Evolutionary conservation across 2,888 invertebrate genomes (phyloP).

Genomic region (Scaptomyza flava): DNA sequence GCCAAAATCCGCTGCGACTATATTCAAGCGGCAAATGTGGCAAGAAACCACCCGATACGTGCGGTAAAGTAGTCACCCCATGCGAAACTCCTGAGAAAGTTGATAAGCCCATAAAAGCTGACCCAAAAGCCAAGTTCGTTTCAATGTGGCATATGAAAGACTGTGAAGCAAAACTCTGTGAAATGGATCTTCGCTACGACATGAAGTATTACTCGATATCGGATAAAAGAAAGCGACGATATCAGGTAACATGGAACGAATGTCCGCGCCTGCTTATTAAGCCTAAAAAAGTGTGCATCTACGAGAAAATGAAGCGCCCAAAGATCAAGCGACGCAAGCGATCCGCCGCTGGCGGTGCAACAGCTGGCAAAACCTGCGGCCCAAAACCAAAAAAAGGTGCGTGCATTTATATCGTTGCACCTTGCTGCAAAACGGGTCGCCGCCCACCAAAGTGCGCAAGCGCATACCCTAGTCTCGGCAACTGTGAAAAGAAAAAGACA

Average conservation of each 20-base stretch:
- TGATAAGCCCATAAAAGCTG: neutral
- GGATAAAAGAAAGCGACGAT: constrained; percentile 55
- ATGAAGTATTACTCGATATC: constrained; percentile 56
- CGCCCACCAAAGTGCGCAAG: constrained; percentile 50
- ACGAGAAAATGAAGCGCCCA: constrained; percentile 27
- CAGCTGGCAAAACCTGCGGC: neutral
- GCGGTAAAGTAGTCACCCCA: constrained; percentile 26
- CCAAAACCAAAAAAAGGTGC: neutral
- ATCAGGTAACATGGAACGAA: constrained; percentile 71
- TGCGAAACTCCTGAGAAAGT: constrained; percentile 10
- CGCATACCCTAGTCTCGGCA: constrained; percentile 1
- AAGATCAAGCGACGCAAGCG: constrained; percentile 35
- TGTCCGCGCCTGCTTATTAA: constrained; percentile 54
- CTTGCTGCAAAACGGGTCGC: constrained; percentile 56
- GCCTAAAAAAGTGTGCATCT: constrained; percentile 50
- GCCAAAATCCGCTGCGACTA: constrained; percentile 7
- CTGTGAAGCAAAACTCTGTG: constrained; percentile 26
- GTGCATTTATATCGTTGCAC: constrained; percentile 29
- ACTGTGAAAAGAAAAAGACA: constrained; percentile 45
- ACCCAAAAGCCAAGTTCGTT: neutral
- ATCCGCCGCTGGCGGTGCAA: neutral
- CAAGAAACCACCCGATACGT: constrained; percentile 1
- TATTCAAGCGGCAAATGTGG: constrained; percentile 17
- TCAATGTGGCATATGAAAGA: constrained; percentile 48
- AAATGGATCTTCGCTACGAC: constrained; percentile 57